Conservation (phyloP, 2,797 vertebrate genomes). For the Leuciscus waleckii region DNA sequence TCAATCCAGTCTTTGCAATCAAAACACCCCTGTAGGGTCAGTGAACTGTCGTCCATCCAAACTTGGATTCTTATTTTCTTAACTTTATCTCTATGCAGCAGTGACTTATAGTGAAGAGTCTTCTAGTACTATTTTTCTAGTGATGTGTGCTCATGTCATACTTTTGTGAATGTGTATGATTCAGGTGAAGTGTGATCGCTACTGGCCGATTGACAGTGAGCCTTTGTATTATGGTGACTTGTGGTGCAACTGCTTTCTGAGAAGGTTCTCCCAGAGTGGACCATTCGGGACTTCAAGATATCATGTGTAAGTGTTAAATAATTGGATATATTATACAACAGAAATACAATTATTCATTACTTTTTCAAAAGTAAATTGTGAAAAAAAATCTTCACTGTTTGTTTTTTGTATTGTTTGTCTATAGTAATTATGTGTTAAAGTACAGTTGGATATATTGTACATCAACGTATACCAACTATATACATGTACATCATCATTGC, state of each 20-base stretch:
- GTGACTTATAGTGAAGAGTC: not conserved
- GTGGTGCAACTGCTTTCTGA: conserved; percentile 93
- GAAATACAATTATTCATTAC: not conserved
- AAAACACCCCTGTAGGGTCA: too few species aligned
- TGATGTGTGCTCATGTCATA: not conserved
- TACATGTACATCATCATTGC: too few species aligned
- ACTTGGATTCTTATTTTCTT: too few species aligned
- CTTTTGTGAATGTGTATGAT: conserved; percentile 28
- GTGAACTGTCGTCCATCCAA: too few species aligned
- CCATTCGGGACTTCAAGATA: conserved; percentile 94
- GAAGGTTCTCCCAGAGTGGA: conserved; percentile 94
- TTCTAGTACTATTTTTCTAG: not conserved
- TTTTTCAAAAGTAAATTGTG: not conserved
- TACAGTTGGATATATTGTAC: not conserved
- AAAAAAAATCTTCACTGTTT: not conserved
- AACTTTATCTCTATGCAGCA: too few species aligned
- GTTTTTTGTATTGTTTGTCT: not conserved
- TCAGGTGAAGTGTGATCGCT: conserved; percentile 97
- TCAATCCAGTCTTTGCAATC: too few species aligned
- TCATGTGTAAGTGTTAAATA: conserved; percentile 81
- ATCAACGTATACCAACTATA: not conserved
- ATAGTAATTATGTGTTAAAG: not conserved
- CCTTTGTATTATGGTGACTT: conserved; percentile 93
- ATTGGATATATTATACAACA: not conserved
- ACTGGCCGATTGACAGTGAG: conserved; percentile 91